Evolutionary conservation across 2,888 invertebrate species (phyloP), one percentile per base, ranked within the genome.

Genomic region (Portevinia maculata): DNA sequence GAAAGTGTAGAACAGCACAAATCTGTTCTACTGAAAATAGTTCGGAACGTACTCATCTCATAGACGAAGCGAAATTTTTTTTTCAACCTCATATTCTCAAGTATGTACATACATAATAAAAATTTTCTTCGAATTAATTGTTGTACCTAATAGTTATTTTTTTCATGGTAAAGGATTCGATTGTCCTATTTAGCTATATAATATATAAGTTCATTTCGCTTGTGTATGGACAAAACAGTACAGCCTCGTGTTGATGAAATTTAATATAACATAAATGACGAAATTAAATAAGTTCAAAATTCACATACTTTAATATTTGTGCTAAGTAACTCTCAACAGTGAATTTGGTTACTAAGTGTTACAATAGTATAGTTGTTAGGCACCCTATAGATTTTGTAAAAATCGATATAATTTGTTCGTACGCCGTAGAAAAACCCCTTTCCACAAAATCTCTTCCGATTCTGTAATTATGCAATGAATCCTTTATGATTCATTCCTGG

Each of bases 91-190:
- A 64, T 60, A 32, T 53, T 64, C 48, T 53, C 75, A 81, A 81
- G 81, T 81, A 81, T 64, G 81, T 81, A 81, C 37, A 57, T 50
- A 30, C n/a, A n/a, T n/a, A n/a, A n/a, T n/a, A n/a, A n/a, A n/a
- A n/a, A 17, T 34, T 28, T 34, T 21, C 4, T 19, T 39, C 39
- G n/a, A 32, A 39, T 37, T 52, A 24, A 39, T 48, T 32, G n/a
- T 57, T 62, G 55, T n/a, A n/a, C n/a, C n/a, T 65, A 30, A n/a
- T 30, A 60, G 7, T 41, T 4, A 28, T 44, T 67, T 41, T 1
- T 24, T 59, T 48, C 11, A 24, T 17, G 6, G 0, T 17, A 30
- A 67, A 62, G 24, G 50, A 19, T 17, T 37, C 15, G 13, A 28
- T 59, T 30, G 19, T 59, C 50, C 52, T 67, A 19, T 37, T 30